These are phyloP conservation scores for Chelonoidis abingdonii DNA, from an alignment of 2,113 vertebrate genomes.

Conservation along the genomic window DNA sequence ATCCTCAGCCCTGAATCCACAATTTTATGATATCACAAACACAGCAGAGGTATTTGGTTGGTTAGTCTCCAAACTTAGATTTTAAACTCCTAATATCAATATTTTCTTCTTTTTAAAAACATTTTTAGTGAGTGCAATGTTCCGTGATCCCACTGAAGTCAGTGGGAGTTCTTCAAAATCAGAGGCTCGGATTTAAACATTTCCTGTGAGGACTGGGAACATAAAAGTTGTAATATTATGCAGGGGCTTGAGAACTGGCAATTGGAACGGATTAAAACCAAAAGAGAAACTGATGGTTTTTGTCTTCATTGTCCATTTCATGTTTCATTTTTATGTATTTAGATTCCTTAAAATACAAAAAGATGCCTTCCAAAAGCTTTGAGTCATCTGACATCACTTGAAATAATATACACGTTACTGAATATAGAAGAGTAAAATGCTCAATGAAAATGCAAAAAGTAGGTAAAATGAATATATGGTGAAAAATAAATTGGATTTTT, in stretches of 20 bases:
- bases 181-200: not conserved
- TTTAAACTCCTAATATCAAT: not conserved
- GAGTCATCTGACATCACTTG: not conserved
- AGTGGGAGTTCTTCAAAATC: not conserved
- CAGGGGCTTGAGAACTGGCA: not conserved
- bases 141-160: not conserved
- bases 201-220: not conserved
- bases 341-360: not conserved
- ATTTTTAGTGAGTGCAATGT: not conserved
- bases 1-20: not conserved
- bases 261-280: not conserved
- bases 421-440: not conserved
- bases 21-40: not conserved
- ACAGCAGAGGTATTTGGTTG: not conserved
- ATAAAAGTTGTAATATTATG: not conserved
- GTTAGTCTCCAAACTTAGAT: not conserved
- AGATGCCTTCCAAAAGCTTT: not conserved
- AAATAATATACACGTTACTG: not conserved
- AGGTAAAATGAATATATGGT: not conserved
- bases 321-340: not conserved
- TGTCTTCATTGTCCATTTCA: not conserved
- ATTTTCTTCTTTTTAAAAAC: not conserved
- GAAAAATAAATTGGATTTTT: not conserved
- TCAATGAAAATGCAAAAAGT: constrained; percentile 13
- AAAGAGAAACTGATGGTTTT: not conserved